Conservation (phyloP, 2,888 invertebrate species). For the Dione juno region DNA sequence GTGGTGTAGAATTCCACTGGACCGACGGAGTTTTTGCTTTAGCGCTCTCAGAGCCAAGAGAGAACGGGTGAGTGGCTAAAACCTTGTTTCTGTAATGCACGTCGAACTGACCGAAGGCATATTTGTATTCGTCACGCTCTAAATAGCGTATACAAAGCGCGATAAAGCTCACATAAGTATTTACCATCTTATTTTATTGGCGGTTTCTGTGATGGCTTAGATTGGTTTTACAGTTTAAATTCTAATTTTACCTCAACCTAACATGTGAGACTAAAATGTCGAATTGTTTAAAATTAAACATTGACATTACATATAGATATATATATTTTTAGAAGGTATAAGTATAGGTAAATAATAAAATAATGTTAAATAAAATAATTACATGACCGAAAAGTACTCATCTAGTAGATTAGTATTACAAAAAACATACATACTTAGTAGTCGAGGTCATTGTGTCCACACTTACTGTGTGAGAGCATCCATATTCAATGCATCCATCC, state of each 20-base stretch:
- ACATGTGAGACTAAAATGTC: background rate
- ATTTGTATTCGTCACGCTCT: slow-evolving; percentile 44
- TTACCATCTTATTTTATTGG: slow-evolving; percentile 1
- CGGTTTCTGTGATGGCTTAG: background rate
- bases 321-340: too few species aligned
- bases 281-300: background rate
- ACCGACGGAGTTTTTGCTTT: slow-evolving; percentile 92
- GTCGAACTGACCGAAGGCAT: slow-evolving; percentile 42
- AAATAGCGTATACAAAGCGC: slow-evolving; percentile 28
- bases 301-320: too few species aligned
- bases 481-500: too few species aligned
- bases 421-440: too few species aligned
- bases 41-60: slow-evolving; percentile 85
- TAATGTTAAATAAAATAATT: too few species aligned
- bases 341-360: too few species aligned
- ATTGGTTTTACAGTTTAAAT: background rate
- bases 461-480: too few species aligned
- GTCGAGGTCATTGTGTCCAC: too few species aligned
- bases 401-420: background rate
- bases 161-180: slow-evolving; percentile 12
- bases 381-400: too few species aligned
- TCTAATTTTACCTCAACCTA: background rate
- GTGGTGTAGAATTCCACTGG: slow-evolving; percentile 93
- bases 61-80: slow-evolving; percentile 75
- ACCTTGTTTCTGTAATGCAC: slow-evolving; percentile 47